Evolutionary conservation across 2,113 vertebrate genomes (phyloP).

Genomic region (Spermophilus dauricus): DNA sequence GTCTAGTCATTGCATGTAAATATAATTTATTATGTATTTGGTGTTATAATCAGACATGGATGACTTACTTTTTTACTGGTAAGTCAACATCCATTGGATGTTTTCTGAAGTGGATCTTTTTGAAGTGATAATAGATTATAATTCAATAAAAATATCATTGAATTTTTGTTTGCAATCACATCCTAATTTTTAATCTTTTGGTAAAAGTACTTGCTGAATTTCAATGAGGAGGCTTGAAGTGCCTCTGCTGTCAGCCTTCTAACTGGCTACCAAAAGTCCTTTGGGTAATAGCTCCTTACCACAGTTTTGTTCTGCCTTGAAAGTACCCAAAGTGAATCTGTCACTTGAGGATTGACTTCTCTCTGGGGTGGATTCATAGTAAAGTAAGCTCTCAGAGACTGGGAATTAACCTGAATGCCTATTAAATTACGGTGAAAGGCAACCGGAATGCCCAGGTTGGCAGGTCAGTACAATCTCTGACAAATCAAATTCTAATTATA

Average conservation of each 20-base stretch:
- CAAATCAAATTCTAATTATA: not conserved
- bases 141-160: constrained; percentile 82
- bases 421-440: constrained; percentile 2
- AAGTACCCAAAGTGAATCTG: constrained; percentile 36
- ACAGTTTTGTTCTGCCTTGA: constrained; percentile 13
- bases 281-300: not conserved
- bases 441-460: not conserved
- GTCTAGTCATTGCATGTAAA: constrained; percentile 96
- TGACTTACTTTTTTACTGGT: constrained; percentile 81
- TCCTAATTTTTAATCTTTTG: constrained; percentile 41
- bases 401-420: constrained; percentile 17
- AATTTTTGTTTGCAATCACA: constrained; percentile 38
- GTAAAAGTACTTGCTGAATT: constrained; percentile 16
- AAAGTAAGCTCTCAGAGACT: not conserved
- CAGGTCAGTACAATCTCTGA: not conserved
- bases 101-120: constrained; percentile 77
- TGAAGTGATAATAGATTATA: constrained; percentile 74
- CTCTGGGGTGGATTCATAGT: not conserved
- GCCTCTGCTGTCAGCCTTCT: not conserved
- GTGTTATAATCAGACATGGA: constrained; percentile 79
- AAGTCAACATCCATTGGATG: constrained; percentile 72
- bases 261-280: not conserved
- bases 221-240: not conserved
- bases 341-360: constrained; percentile 44
- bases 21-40: constrained; percentile 96